Evolutionary conservation across 2,797 vertebrate genomes (phyloP), one percentile per base, ranked within the genome.

Genomic region (Lateolabrax maculatus): DNA sequence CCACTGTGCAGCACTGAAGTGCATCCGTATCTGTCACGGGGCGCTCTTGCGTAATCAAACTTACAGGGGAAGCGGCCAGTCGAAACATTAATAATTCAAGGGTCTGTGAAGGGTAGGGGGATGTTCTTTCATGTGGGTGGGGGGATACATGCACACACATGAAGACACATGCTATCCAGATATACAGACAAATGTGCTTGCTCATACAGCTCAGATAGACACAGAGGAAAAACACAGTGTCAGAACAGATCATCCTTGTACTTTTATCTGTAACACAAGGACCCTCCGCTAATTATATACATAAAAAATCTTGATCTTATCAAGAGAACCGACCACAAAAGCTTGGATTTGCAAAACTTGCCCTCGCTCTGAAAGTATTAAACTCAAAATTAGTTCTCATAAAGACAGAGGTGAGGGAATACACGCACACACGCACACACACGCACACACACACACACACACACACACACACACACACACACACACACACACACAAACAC

Each of bases 31-130:
- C 53, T 75, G 68, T 84, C 64, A 81, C 56, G 34, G 55, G 37
- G 11, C 34, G 61, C 27, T 57, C 77, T 87, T 87, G 84, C 46
- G 13, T 78, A 89, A 90, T 82, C 49, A 73, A 74, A 61, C 53
- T 63, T 61, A 66, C 23, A 80, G 87, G 71, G 58, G 75, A 83
- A 63, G 79, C 71, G 86, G 75, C 75, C 71, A 82, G 87, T 81
- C 86, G 25, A 72, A 83, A 83, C 79, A 94, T 93, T 83, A 94
- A 93, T 94, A 82, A 93, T 93, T 93, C 75, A 94, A 71, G 29
- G 56, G 6, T 41, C 25, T 74, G 43, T 71, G 53, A 81, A 55
- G 65, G 43, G 53, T 25, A 48, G 52, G 68, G 74, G 58, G 63
- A 16, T 68, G 74, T 68, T 88, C 51, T 84, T 76, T 87, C 56